A percentile compares a stretch with the other conserved stretches of the same genome.
Evolutionary conservation across 2,888 invertebrate genomes (phyloP).

Genomic region (Parapristionchus giblindavisi): DNA sequence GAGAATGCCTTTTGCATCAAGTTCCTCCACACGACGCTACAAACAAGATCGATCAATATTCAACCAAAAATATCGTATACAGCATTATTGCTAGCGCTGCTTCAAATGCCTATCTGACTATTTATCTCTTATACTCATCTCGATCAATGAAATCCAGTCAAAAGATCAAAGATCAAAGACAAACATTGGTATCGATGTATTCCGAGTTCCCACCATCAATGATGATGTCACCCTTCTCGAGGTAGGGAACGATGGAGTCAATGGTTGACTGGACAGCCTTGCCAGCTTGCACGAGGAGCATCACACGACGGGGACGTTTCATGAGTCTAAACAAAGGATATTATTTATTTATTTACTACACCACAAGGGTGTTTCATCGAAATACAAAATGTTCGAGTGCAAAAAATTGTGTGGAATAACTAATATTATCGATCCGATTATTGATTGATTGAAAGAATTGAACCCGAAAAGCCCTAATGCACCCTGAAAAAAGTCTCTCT

Average conservation of each 20-base stretch:
- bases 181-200: conserved; percentile 83
- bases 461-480: too few species aligned
- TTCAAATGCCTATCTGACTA: too few species aligned
- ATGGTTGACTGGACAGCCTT: conserved; percentile 78
- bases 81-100: too few species aligned
- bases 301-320: conserved; percentile 89
- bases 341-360: too few species aligned
- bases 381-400: too few species aligned
- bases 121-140: not conserved
- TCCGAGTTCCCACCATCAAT: conserved; percentile 99
- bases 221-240: conserved; percentile 84
- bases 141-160: not conserved
- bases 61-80: too few species aligned
- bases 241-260: not conserved
- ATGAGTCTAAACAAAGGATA: too few species aligned
- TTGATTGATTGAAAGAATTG: too few species aligned
- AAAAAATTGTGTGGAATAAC: too few species aligned
- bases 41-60: conserved; percentile 41
- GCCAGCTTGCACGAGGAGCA: conserved; percentile 84
- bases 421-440: too few species aligned
- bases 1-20: conserved; percentile 81
- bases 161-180: not conserved
- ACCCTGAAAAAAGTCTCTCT: too few species aligned
- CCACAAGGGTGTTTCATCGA: too few species aligned
- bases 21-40: conserved; percentile 82